Percentiles rank a stretch among this genome's conserved stretches.
phyloP scores from a whole-genome alignment of 2,113 vertebrate genomes.

The Microcebus murinus region DNA sequence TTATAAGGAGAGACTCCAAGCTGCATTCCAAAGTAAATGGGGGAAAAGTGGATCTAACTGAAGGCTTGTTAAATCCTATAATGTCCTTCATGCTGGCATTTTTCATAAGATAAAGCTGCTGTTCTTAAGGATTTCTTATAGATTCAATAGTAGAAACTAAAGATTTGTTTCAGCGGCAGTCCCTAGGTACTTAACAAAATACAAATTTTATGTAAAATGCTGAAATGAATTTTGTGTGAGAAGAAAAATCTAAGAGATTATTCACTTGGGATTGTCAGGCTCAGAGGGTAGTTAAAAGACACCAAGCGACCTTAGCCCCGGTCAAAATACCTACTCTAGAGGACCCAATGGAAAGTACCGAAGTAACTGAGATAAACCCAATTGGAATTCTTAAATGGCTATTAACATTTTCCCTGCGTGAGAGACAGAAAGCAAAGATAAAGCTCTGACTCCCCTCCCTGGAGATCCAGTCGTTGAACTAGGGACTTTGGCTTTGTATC shows the following conservation, averaged over 20 bases:
- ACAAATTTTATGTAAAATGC: slow-evolving; percentile 3
- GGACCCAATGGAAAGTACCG: background rate
- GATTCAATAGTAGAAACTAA: slow-evolving; percentile 40
- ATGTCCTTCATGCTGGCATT: background rate
- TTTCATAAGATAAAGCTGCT: background rate
- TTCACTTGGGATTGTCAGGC: background rate
- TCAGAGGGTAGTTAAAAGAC: background rate
- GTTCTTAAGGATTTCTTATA: background rate
- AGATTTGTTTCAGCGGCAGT: slow-evolving; percentile 21
- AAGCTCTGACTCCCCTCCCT: background rate
- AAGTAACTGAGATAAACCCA: background rate
- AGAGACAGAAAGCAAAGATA: background rate
- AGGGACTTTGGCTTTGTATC: slow-evolving; percentile 26
- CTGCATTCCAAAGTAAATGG: slow-evolving; percentile 22
- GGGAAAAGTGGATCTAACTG: background rate
- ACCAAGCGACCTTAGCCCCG: background rate
- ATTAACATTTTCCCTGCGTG: background rate
- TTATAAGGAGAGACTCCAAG: background rate
- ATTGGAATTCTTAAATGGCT: background rate
- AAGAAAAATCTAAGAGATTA: background rate
- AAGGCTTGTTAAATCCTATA: slow-evolving; percentile 11
- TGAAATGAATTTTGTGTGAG: slow-evolving; percentile 4
- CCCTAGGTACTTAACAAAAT: background rate
- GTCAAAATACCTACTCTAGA: background rate
- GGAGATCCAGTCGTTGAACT: background rate